Evolutionary conservation across 1,140 invertebrate species (phyloP).

Genomic region (Zaprionus tsacasi): DNA sequence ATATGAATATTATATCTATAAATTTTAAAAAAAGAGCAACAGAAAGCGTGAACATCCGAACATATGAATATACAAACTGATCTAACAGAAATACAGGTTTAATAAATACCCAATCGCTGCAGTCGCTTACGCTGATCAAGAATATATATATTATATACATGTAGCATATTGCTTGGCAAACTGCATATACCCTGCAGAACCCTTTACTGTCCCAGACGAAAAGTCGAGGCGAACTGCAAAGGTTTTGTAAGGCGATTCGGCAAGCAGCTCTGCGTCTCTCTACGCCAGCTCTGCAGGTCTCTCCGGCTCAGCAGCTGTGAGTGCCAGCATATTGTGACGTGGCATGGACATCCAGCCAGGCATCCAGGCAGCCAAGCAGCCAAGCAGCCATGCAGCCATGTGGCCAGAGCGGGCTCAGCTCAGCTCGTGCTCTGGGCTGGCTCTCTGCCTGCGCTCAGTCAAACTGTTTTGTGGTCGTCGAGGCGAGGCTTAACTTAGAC

Average conservation of each 20-base stretch:
- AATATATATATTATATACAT: too few species aligned
- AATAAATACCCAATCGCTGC: background rate
- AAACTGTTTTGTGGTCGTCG: slow-evolving; percentile 33
- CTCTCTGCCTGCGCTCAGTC: background rate
- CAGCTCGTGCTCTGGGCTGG: background rate
- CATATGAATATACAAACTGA: too few species aligned
- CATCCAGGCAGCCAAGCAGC: too few species aligned
- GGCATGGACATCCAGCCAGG: slow-evolving; percentile 36
- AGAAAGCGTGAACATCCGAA: too few species aligned
- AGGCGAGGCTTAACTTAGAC: slow-evolving; percentile 68
- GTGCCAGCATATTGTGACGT: slow-evolving; percentile 60
- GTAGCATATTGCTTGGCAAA: background rate
- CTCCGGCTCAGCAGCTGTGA: slow-evolving; percentile 29
- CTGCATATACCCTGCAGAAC: background rate
- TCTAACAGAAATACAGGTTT: too few species aligned
- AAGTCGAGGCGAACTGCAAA: background rate
- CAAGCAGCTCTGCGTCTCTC: background rate
- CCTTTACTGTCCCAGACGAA: background rate
- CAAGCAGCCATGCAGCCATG: slow-evolving; percentile 4
- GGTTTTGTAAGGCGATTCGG: background rate
- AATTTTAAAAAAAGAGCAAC: too few species aligned
- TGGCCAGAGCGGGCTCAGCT: slow-evolving; percentile 1
- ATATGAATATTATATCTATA: too few species aligned
- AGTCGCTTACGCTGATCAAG: background rate
- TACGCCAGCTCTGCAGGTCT: background rate